A percentile compares a stretch with the other conserved stretches of the same genome.
Evolutionary conservation across 2,888 invertebrate genomes (phyloP).

Genomic region (Drosophila paranaensis): DNA sequence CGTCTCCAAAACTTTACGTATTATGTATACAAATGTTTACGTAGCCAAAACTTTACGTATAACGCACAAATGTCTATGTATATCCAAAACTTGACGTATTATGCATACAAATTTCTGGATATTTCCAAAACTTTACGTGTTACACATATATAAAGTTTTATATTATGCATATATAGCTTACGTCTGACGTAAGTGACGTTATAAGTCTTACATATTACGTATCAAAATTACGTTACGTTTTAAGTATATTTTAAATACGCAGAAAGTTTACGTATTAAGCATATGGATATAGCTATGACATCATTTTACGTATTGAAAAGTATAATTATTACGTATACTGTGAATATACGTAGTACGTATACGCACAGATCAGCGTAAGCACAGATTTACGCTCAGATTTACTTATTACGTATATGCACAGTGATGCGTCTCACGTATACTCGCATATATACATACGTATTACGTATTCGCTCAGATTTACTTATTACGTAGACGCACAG

Average conservation of each 20-base stretch:
- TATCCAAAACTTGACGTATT: neutral
- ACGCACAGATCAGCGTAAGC: no score
- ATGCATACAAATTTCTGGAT: neutral
- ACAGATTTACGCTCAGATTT: no score
- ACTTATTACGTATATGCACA: no score
- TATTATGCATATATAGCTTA: neutral
- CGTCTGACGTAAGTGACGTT: neutral
- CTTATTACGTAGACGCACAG: no score
- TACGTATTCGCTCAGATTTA: no score
- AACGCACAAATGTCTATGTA: no score
- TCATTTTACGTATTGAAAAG: neutral
- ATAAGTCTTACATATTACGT: neutral
- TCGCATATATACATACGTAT: no score
- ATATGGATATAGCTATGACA: neutral
- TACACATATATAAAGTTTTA: no score
- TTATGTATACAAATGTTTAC: neutral
- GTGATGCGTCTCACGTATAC: no score
- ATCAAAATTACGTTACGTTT: neutral
- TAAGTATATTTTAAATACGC: neutral
- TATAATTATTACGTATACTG: no score
- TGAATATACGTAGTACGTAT: no score
- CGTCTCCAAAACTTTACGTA: neutral
- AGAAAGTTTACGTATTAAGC: neutral
- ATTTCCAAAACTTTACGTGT: neutral
- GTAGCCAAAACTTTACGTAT: neutral